A percentile compares a stretch with the other conserved stretches of the same genome.
Evolutionary conservation across 2,113 vertebrate genomes (phyloP).

Genomic region (Ardeotis arabs): DNA sequence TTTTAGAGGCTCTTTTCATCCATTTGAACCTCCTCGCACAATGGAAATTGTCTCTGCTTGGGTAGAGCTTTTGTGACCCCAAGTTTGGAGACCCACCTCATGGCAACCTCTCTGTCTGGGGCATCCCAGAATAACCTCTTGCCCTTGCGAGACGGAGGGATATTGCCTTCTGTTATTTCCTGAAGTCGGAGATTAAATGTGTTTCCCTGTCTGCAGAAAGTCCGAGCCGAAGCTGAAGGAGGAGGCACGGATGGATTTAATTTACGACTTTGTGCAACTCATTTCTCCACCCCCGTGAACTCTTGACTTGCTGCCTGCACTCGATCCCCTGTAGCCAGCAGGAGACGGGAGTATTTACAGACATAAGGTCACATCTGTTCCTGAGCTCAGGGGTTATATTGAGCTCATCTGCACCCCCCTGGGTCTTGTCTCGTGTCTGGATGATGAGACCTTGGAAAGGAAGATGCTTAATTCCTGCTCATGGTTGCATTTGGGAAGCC

Average conservation of each 20-base stretch:
- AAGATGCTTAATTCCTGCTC: neutral
- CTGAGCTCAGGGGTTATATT: fast-evolving
- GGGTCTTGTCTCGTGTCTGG: neutral
- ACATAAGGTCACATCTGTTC: neutral
- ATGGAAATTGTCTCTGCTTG: neutral
- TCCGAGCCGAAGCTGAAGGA: neutral
- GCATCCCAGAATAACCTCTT: neutral
- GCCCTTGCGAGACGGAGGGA: neutral
- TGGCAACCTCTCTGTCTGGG: neutral
- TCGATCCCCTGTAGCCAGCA: neutral
- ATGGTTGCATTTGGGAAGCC: neutral
- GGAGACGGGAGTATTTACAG: neutral
- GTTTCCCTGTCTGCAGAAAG: neutral
- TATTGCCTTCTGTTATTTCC: neutral
- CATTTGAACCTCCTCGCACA: neutral
- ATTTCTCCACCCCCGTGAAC: neutral
- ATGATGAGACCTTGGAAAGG: neutral
- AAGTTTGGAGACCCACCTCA: fast-evolving
- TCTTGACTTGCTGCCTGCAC: neutral
- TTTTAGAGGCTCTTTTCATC: neutral
- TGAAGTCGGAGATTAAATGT: fast-evolving
- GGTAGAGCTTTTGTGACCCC: neutral
- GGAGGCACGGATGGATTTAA: neutral
- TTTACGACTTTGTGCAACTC: neutral
- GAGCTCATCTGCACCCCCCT: neutral